A percentile compares a stretch with the other conserved stretches of the same genome.
Evolutionary conservation across 2,797 vertebrate genomes (phyloP).

Genomic region (Esox lucius): DNA sequence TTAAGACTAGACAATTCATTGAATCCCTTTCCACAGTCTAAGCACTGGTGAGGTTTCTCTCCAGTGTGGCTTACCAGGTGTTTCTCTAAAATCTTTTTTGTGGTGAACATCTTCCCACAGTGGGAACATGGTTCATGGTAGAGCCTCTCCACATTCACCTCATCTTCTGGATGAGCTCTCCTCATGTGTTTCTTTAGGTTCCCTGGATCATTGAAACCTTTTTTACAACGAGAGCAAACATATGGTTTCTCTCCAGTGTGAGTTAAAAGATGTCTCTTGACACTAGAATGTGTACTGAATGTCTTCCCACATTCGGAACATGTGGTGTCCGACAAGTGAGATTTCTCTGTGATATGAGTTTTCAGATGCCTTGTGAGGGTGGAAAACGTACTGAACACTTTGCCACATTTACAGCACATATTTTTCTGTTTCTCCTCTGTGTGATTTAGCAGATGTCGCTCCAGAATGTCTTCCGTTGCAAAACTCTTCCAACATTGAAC

Average conservation of each 20-base stretch:
- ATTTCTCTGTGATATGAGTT: neutral
- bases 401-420: neutral
- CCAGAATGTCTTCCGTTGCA: neutral
- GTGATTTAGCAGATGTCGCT: neutral
- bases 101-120: neutral
- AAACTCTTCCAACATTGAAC: neutral
- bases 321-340: neutral
- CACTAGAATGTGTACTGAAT: neutral
- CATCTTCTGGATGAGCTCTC: neutral
- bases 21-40: neutral
- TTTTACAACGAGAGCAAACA: neutral
- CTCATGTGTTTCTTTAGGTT: neutral
- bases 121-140: conserved; percentile 1
- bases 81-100: neutral
- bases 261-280: neutral
- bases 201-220: neutral
- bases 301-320: neutral
- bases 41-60: neutral
- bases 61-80: neutral
- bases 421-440: neutral
- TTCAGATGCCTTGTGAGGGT: neutral
- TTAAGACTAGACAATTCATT: conserved; percentile 1
- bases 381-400: neutral
- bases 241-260: neutral
- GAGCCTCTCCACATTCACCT: neutral